Evolutionary conservation across 2,888 invertebrate species (phyloP), one percentile per base, ranked within the genome.

Genomic region (Megalurothrips usitatus): DNA sequence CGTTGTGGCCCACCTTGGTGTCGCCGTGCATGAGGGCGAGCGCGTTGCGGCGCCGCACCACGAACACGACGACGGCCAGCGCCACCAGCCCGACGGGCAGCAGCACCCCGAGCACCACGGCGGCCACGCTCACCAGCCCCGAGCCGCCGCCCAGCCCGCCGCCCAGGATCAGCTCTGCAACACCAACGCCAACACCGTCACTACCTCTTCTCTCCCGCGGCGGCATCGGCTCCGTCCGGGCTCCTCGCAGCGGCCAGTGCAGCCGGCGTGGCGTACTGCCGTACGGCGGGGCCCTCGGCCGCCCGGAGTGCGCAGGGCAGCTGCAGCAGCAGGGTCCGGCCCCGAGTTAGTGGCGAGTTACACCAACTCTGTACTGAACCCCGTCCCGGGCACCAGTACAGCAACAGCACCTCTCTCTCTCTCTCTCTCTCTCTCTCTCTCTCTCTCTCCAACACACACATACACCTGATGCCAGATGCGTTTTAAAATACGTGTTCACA

Each of bases 41-140:
- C 11, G 68, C 68, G 68, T 75, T 75, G 68, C 68, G 68, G 23
- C 68, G 68, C 68, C 68, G 68, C 68, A 75, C 68, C 23, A 75
- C 26, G 23, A 23, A 26, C 26, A 75, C 68, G 4, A 75, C 68
- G 6, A 75, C 68, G 68, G 68, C 68, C 26, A 75, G 68, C 68
- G 11, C 68, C 68, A 75, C 23, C 23, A 75, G 68, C 68, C 68
- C 68, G 11, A 75, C 23, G 23, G 68, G 68, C 68, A 75, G 68
- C 68, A 75, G 68, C 23, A 75, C 26, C 11, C 68, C 68, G 8
- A 75, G 68, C 68, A 75, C 68, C 68, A 75, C 68, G 23, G 68
- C 68, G 68, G 68, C 68, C 26, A 75, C 68, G 26, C 68, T 26
- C 23, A 75, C 68, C 68, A 75, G 8, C 23, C 68, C 68, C 23